Percentiles rank a stretch among this genome's conserved stretches.
phyloP scores from a whole-genome alignment of 2,113 vertebrate genomes.

The Bujurquina vittata region DNA sequence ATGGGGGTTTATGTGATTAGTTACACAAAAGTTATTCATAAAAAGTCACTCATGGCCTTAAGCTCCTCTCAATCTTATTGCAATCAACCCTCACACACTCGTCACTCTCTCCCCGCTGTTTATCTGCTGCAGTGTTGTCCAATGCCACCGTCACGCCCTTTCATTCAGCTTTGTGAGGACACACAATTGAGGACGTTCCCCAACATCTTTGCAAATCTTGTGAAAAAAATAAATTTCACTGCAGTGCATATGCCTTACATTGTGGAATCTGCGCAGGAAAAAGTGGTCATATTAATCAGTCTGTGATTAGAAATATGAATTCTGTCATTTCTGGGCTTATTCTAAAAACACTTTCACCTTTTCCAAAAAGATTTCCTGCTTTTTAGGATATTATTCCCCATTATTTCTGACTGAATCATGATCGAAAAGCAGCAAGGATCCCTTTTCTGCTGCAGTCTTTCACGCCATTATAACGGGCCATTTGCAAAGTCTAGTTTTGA shows the following conservation, averaged over 20 bases:
- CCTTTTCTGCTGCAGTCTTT: not conserved
- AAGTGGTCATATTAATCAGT: not conserved
- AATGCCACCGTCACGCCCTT: not conserved
- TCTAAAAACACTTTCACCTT: not conserved
- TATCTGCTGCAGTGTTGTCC: slow-evolving; percentile 4
- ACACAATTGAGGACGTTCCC: not conserved
- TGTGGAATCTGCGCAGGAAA: not conserved
- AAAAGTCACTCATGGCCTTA: slow-evolving; percentile 18
- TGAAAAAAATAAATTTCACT: no score
- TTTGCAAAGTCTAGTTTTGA: not conserved
- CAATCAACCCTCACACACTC: slow-evolving; percentile 11
- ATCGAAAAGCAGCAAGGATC: not conserved
- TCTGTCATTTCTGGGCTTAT: not conserved
- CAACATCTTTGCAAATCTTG: not conserved
- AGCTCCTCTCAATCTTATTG: slow-evolving; percentile 31
- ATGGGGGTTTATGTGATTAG: slow-evolving; percentile 41
- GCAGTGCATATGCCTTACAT: not conserved
- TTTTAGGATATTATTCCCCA: not conserved
- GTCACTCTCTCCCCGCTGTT: not conserved
- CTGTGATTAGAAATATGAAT: not conserved
- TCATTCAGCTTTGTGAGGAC: not conserved
- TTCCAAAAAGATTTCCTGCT: not conserved
- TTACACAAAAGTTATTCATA: slow-evolving; percentile 38
- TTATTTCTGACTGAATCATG: not conserved
- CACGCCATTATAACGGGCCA: not conserved